Conservation (phyloP, 1,140 invertebrate genomes). For the Heliconius hermathena region DNA sequence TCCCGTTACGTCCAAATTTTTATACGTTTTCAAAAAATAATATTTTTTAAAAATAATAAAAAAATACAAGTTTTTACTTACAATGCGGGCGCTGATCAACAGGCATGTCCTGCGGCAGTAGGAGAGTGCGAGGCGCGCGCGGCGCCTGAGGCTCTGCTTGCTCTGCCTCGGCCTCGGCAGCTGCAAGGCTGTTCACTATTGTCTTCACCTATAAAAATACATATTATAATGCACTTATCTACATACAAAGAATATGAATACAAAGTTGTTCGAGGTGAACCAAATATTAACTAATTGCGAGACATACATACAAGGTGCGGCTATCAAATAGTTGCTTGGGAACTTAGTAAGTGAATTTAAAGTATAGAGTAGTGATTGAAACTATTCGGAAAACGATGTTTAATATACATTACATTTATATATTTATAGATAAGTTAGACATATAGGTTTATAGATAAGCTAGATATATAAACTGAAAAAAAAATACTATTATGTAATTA, state of each 20-base stretch:
- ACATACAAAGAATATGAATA: background rate
- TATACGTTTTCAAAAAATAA: too few species aligned
- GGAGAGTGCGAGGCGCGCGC: slow-evolving; percentile 64
- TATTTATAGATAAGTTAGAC: too few species aligned
- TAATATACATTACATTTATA: too few species aligned
- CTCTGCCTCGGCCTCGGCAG: slow-evolving; percentile 58
- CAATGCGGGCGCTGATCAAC: slow-evolving; percentile 71
- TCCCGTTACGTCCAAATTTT: too few species aligned
- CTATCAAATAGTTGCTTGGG: background rate
- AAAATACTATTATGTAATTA: too few species aligned
- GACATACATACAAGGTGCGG: background rate
- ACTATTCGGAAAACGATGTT: too few species aligned
- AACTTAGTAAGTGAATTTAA: background rate
- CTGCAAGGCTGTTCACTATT: slow-evolving; percentile 70
- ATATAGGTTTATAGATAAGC: too few species aligned
- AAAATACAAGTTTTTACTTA: slow-evolving; percentile 42
- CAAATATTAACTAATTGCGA: background rate
- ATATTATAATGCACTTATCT: too few species aligned
- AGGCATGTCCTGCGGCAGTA: slow-evolving; percentile 64
- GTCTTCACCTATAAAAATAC: slow-evolving; percentile 63
- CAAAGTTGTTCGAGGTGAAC: background rate
- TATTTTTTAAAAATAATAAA: too few species aligned
- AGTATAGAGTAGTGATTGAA: background rate
- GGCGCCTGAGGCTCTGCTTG: slow-evolving; percentile 47
- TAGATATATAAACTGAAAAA: too few species aligned